Evolutionary conservation across 2,113 vertebrate genomes (phyloP).

Genomic region (Myxocyprinus asiaticus): DNA sequence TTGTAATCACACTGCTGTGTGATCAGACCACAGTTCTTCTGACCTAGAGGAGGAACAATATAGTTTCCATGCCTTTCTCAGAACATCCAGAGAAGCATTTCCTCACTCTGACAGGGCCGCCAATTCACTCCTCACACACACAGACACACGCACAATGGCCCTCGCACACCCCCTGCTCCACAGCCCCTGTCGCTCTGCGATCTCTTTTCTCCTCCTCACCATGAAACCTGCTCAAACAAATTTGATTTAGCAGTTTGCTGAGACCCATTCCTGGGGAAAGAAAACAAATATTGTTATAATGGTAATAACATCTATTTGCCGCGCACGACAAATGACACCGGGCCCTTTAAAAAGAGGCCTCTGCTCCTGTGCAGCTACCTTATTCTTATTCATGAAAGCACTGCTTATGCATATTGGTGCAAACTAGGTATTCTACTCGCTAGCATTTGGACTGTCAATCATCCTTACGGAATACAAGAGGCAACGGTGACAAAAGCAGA

Average conservation of each 20-base stretch:
- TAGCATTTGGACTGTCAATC: constrained; percentile 78
- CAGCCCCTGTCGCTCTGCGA: constrained; percentile 11
- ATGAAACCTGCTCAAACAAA: constrained; percentile 72
- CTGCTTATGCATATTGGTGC: constrained; percentile 78
- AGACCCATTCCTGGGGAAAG: constrained; percentile 65
- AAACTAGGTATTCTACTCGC: constrained; percentile 78
- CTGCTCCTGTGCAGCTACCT: constrained; percentile 62
- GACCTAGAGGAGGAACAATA: neutral
- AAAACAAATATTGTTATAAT: constrained; percentile 85
- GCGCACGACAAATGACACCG: constrained; percentile 64
- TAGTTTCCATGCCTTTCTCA: neutral
- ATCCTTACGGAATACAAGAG: constrained; percentile 78
- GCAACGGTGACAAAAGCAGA: constrained; percentile 69
- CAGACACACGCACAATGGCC: constrained; percentile 7
- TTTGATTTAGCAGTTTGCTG: constrained; percentile 76
- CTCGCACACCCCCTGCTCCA: neutral
- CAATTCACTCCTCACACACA: neutral
- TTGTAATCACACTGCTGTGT: neutral
- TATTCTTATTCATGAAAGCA: constrained; percentile 83
- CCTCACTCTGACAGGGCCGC: constrained; percentile 10
- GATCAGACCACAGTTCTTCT: neutral
- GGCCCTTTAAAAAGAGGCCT: constrained; percentile 68
- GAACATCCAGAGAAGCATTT: neutral
- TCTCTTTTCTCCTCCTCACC: constrained; percentile 49
- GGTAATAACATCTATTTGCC: constrained; percentile 81